Base-by-base conservation (phyloP, 2,113 vertebrate species). In the Haemorhous mexicanus region DNA sequence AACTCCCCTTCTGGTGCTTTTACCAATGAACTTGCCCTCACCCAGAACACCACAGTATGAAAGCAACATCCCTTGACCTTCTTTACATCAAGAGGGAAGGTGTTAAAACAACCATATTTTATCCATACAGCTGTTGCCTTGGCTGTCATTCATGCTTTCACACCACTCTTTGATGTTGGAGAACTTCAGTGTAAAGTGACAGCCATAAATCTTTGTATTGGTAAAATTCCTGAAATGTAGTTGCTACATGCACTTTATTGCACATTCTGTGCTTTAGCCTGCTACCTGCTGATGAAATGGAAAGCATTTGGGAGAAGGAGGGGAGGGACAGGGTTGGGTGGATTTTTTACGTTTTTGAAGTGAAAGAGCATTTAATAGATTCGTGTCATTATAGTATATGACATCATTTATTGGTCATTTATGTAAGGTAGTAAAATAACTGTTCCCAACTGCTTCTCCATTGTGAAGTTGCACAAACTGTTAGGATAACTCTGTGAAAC, bases 141-240 rank as follows among this genome's bases (percentile, higher is more conserved):
- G 56, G 32, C 37, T 64, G 37, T 87, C 47, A 88, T 62, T 84
- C 0, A 1, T 64, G 89, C 72, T 64, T 86, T 94, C 87, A 85
- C 76, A 67, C 23, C n/a, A 30, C 55, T 87, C 91, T 97, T 89
- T 97, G 92, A 96, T 95, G 80, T 82, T 84, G 93, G 85, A 92
- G 67, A 73, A 53, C 47, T 55, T 93, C 14, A 39, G 85, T 21
- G 14, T 95, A 58, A 89, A 82, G 67, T 76, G 84, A 85, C 78
- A 94, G 67, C 76, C 74, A 16, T 92, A 72, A 84, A 70, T 90
- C 87, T 93, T 93, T 9, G 14, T 56, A 46, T 74, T 94, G 70
- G 59, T 64, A 47, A 75, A 94, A 88, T 28, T 85, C 70, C 72
- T 92, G 58, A 35, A 77, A 55, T 75, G 58, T 77, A 92, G 61